A percentile compares a stretch with the other conserved stretches of the same genome.
phyloP scores from a whole-genome alignment of 1,140 invertebrate genomes.

The Rhyacophila brunnea region DNA sequence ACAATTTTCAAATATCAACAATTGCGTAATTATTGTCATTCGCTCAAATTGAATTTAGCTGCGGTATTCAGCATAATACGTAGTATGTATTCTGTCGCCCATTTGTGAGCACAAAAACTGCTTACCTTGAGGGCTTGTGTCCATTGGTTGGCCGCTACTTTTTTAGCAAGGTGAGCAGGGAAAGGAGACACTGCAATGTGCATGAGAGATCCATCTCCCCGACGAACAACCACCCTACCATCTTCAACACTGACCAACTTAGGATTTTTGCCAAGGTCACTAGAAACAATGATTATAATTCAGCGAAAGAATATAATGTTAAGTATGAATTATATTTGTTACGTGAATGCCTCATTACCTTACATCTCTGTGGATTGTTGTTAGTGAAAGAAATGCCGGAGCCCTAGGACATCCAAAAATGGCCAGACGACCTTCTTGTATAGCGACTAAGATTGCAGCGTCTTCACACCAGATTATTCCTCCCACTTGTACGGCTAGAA shows the following conservation, averaged over 20 bases:
- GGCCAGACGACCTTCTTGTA: slow-evolving; percentile 45
- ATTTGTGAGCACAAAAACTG: too few species aligned
- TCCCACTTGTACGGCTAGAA: slow-evolving; percentile 48
- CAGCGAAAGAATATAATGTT: not conserved
- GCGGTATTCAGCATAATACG: too few species aligned
- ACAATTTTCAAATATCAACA: too few species aligned
- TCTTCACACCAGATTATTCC: slow-evolving; percentile 50
- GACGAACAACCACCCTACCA: slow-evolving; percentile 64
- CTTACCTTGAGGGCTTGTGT: slow-evolving; percentile 48
- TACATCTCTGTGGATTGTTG: slow-evolving; percentile 48
- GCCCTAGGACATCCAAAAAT: slow-evolving; percentile 49
- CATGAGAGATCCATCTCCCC: slow-evolving; percentile 56
- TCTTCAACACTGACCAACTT: slow-evolving; percentile 75
- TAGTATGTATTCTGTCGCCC: too few species aligned
- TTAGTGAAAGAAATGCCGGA: slow-evolving; percentile 44
- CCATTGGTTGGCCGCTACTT: slow-evolving; percentile 58
- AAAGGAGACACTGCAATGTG: slow-evolving; percentile 57
- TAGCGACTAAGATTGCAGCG: slow-evolving; percentile 46
- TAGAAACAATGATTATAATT: slow-evolving; percentile 37
- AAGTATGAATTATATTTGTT: slow-evolving; percentile 1
- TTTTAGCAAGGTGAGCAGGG: slow-evolving; percentile 52
- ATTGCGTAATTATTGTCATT: too few species aligned
- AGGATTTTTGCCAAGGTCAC: slow-evolving; percentile 74
- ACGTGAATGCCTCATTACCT: slow-evolving; percentile 33
- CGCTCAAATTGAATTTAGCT: too few species aligned